Base-by-base conservation (phyloP, 2,888 invertebrate genomes). In the Diarsia brunnea region DNA sequence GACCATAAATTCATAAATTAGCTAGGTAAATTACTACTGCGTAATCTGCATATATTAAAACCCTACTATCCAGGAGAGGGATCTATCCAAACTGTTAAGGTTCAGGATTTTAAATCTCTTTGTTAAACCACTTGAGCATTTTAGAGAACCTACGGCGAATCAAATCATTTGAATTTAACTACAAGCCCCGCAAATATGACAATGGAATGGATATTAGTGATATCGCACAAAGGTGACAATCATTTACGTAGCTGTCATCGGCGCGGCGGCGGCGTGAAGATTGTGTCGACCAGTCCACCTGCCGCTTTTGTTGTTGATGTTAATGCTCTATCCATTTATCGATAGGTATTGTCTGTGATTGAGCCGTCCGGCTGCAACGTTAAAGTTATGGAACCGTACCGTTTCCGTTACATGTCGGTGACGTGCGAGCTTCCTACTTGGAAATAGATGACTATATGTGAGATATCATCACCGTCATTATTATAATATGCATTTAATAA, bases 181-280 rank as follows among this genome's bases (percentile, higher is more conserved):
- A 21, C 21, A 53, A 7, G 19, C 19, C 49, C 14, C 16, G 16
- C 24, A 38, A 47, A 63, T 19, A 24, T 53, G 45, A 49, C 38
- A 58, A 64, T 65, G 31, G 47, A 51, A 31, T 43, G 81, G 14
- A 31, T 61, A 63, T n/a, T 19, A n/a, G 24, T 12, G 7, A 14
- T 47, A 55, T 60, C 27, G 14, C 75, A 63, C 49, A 55, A 53
- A 24, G 43, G 8, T 49, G 55, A 73, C 53, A 49, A 69, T 81
- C 47, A 69, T 67, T 72, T 55, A 55, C n/a, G 21, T 16, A 60
- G 64, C 60, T 75, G 55, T 69, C 79, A 76, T 45, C 53, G 19
- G 47, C 47, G 31, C 79, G 76, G 31, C 53, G 19, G 47, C 47
- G 27, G 49, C 53, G 3, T 24, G 69, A 55, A 66, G 14, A 75